Conservation (phyloP, 1,140 invertebrate species). For the Copidosoma floridanum region DNA sequence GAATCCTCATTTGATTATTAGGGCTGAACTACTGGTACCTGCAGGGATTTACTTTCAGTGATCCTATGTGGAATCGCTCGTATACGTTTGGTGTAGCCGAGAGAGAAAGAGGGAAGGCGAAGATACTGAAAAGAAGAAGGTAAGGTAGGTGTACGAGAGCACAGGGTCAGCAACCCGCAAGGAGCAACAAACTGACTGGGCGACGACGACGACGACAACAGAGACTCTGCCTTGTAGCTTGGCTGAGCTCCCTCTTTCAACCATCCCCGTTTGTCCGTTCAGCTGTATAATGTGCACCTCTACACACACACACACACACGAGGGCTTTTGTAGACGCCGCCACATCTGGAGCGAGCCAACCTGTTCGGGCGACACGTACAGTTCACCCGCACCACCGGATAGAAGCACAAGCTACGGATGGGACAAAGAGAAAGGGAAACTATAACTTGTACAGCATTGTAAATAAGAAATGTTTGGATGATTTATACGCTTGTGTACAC, state of each 20-base stretch:
- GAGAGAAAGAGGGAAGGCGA: background rate
- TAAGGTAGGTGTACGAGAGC: background rate
- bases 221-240: background rate
- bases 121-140: background rate
- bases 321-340: constrained; percentile 15
- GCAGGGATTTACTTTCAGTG: no score
- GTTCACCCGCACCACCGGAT: no score
- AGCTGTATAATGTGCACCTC: no score
- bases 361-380: constrained; percentile 2
- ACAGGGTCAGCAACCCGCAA: constrained; percentile 27
- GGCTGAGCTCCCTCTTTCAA: background rate
- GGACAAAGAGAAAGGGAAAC: no score
- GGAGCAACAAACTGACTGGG: constrained; percentile 26
- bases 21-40: no score
- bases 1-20: no score
- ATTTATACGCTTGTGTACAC: no score
- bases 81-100: background rate
- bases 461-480: no score
- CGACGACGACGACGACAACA: constrained; percentile 3
- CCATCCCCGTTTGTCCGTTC: background rate
- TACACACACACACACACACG: no score
- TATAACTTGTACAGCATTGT: no score
- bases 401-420: no score
- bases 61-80: no score
- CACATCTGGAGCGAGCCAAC: constrained; percentile 18